Evolutionary conservation across 2,888 invertebrate species (phyloP).

Genomic region (Syrista parreyssii): DNA sequence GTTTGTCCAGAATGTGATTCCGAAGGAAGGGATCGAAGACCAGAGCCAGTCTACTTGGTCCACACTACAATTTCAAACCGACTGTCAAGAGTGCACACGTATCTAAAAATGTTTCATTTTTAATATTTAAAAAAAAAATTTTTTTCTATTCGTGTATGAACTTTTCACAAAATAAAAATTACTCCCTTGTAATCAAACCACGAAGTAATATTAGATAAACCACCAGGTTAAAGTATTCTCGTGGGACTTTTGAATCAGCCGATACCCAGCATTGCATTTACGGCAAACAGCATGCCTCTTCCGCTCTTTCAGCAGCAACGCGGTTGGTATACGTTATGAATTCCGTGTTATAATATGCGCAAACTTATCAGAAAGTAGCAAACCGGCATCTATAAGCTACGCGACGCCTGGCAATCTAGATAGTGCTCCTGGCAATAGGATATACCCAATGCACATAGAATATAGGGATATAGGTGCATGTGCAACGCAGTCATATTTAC

Average conservation of each 20-base stretch:
- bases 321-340: background rate
- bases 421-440: constrained; percentile 20
- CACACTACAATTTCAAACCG: no score
- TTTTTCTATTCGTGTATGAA: no score
- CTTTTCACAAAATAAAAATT: no score
- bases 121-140: no score
- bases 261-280: background rate
- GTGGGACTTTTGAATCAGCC: background rate
- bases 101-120: no score
- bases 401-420: constrained; percentile 31
- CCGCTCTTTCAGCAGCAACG: background rate
- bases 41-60: no score
- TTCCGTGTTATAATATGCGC: constrained; percentile 33
- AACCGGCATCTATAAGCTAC: constrained; percentile 3
- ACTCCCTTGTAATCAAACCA: no score
- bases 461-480: constrained; percentile 23
- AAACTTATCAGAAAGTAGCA: constrained; percentile 17
- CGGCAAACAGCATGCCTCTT: background rate
- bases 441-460: constrained; percentile 23
- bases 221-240: background rate
- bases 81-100: no score
- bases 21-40: no score
- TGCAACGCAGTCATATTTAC: constrained; percentile 26
- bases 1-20: no score
- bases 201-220: no score